A percentile compares a stretch with the other conserved stretches of the same genome.
Conservation (phyloP, 2,113 vertebrate species). For the Amphiprion ocellaris region DNA sequence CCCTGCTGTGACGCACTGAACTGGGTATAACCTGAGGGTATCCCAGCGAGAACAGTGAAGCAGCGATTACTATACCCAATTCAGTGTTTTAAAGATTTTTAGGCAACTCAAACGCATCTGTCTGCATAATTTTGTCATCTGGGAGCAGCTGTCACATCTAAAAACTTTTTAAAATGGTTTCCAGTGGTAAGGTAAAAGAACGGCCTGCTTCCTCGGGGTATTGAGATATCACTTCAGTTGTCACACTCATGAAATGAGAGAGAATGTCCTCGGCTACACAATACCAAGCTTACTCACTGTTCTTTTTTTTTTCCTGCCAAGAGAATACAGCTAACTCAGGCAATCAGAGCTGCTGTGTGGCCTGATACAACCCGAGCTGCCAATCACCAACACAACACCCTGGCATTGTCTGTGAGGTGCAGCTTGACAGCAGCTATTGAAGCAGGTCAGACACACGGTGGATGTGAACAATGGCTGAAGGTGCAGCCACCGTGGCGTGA, state of each 20-base stretch:
- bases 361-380: slow-evolving; percentile 42
- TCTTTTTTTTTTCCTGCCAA: background rate
- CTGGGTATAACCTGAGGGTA: no score
- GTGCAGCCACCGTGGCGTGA: slow-evolving; percentile 25
- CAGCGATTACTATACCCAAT: no score
- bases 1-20: no score
- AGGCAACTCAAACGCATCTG: no score
- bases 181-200: background rate
- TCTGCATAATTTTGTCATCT: no score
- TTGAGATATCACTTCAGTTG: slow-evolving; percentile 20
- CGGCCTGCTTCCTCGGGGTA: background rate
- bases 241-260: background rate
- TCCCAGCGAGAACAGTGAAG: no score
- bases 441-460: slow-evolving; percentile 27
- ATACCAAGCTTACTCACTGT: slow-evolving; percentile 7
- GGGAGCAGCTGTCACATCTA: background rate
- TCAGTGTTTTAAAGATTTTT: no score
- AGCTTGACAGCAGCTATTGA: slow-evolving; percentile 46
- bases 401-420: background rate
- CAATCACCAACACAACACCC: slow-evolving; percentile 42
- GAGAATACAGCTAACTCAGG: slow-evolving; percentile 29
- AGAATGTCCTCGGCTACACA: slow-evolving; percentile 23
- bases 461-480: slow-evolving; percentile 45
- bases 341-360: slow-evolving; percentile 39
- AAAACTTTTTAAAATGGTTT: background rate